Conservation (phyloP, 2,888 invertebrate species). For the Geophilus truncorum region DNA sequence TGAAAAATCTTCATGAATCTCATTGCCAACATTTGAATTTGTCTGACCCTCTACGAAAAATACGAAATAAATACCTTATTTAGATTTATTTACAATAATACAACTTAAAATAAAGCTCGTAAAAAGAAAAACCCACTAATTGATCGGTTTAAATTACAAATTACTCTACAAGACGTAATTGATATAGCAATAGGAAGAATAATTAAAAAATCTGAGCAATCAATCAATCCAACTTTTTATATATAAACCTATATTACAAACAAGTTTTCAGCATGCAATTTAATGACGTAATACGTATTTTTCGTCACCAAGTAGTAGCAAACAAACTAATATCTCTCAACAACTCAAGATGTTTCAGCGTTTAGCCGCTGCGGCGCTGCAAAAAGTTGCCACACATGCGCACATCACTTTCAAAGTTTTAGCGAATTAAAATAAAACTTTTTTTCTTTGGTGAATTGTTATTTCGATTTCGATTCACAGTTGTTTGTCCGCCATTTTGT, state of each 20-base stretch:
- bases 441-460: neutral
- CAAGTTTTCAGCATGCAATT: neutral
- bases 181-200: neutral
- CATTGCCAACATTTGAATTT: too few relatives aligned
- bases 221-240: neutral
- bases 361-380: too few relatives aligned
- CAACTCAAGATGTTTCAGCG: too few relatives aligned
- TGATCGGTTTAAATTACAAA: neutral
- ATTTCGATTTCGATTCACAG: neutral
- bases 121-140: neutral
- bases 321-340: neutral
- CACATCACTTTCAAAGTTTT: too few relatives aligned
- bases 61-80: neutral
- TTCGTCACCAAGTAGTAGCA: conserved; percentile 10
- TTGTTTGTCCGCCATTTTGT: neutral
- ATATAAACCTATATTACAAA: neutral
- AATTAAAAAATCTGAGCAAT: conserved; percentile 4
- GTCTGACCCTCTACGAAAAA: too few relatives aligned
- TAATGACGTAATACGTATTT: conserved; percentile 4
- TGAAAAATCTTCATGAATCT: too few relatives aligned
- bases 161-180: conserved; percentile 2
- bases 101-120: neutral
- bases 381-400: too few relatives aligned
- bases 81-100: conserved; percentile 3
- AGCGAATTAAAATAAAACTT: neutral